Percentiles rank a stretch among this genome's conserved stretches.
Conservation (phyloP, 2,113 vertebrate species). For the Callospermophilus lateralis region DNA sequence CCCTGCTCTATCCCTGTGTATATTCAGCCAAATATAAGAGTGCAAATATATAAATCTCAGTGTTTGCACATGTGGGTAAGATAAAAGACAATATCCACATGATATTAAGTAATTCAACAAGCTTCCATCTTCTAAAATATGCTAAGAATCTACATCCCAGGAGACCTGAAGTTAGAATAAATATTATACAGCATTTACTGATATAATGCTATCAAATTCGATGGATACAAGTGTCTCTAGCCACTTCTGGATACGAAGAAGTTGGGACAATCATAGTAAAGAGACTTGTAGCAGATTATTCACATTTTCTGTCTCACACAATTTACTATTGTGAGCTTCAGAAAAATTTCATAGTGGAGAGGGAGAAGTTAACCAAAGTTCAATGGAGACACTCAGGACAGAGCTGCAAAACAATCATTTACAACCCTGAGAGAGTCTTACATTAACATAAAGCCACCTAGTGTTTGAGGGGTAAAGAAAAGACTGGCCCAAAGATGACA, state of each 20-base stretch:
- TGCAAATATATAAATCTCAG: background rate
- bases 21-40: conserved; percentile 5
- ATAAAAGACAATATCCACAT: background rate
- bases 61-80: background rate
- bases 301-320: background rate
- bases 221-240: background rate
- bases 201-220: background rate
- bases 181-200: background rate
- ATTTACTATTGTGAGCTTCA: too few species aligned
- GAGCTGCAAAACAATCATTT: background rate
- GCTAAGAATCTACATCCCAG: background rate
- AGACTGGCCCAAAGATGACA: background rate
- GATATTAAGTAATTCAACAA: background rate
- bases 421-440: background rate
- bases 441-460: background rate
- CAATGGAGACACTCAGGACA: background rate
- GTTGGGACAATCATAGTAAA: background rate
- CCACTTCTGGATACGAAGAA: background rate
- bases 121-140: conserved; percentile 14
- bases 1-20: background rate
- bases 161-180: background rate
- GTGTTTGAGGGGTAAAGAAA: background rate
- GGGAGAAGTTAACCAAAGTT: background rate
- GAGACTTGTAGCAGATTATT: background rate
- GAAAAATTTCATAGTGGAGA: background rate